phyloP scores from a whole-genome alignment of 2,888 invertebrate species.

The Tipula unca region DNA sequence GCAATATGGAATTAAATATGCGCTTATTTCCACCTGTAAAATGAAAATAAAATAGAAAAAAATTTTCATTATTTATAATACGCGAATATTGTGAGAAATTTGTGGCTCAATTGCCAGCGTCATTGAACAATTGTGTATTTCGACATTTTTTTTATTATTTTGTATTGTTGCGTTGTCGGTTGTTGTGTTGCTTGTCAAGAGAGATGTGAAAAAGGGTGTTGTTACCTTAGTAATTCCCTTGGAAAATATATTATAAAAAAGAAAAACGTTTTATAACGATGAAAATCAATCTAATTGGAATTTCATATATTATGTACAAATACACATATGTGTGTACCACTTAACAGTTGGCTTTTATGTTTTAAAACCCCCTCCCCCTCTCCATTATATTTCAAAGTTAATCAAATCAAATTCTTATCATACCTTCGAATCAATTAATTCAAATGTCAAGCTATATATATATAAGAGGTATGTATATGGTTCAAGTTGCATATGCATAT shows the following conservation, averaged over 20 bases:
- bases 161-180: not conserved
- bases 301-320: not conserved
- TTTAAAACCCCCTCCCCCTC: not conserved
- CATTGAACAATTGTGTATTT: not conserved
- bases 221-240: not conserved
- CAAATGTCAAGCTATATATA: not conserved
- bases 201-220: not conserved
- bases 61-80: not conserved
- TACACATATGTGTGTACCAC: not conserved
- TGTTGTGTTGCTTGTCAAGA: not conserved
- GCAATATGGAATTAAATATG: not conserved
- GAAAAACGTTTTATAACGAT: not conserved
- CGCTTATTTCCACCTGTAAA: constrained; percentile 8
- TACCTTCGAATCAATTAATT: not conserved
- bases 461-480: not conserved
- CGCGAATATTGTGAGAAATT: not conserved
- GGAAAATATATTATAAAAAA: not conserved
- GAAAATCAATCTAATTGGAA: not conserved
- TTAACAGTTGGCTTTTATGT: not conserved
- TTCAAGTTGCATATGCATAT: not conserved
- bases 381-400: not conserved
- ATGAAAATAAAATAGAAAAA: not conserved
- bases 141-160: not conserved
- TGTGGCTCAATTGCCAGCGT: constrained; percentile 4
- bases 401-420: not conserved